Conservation (phyloP, 2,113 vertebrate species). For the Parotia lawesii region DNA sequence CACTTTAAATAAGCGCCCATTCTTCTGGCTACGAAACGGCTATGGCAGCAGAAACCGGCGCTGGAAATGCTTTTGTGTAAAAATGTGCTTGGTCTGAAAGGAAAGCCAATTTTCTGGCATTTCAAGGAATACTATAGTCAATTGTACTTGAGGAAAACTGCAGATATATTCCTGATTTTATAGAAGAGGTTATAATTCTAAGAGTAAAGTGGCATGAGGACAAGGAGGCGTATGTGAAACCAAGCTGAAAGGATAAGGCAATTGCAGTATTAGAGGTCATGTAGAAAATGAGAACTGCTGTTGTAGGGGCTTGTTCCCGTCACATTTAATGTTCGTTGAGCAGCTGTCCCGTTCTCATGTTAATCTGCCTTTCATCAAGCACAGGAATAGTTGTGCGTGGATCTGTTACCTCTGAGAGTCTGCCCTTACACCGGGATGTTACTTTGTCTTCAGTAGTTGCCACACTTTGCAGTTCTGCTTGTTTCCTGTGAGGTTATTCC, state of each 20-base stretch:
- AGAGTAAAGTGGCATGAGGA: neutral
- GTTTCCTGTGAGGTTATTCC: neutral
- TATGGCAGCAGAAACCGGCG: neutral
- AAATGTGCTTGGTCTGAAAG: neutral
- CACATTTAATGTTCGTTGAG: neutral
- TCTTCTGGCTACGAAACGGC: constrained; percentile 11
- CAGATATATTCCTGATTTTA: neutral
- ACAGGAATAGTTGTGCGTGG: neutral
- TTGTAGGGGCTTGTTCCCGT: neutral
- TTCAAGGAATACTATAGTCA: neutral
- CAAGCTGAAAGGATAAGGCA: neutral
- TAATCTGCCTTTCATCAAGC: neutral
- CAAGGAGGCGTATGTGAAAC: neutral
- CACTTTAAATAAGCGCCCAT: neutral
- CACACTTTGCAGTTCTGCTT: neutral
- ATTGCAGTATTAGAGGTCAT: neutral
- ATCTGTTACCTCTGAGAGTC: neutral
- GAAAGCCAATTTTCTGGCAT: neutral
- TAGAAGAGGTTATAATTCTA: neutral
- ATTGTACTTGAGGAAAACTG: neutral
- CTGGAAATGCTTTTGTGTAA: constrained; percentile 14
- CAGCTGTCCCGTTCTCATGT: neutral
- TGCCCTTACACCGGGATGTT: neutral
- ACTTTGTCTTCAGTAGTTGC: neutral
- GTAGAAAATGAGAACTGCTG: neutral